A percentile compares a stretch with the other conserved stretches of the same genome.
Evolutionary conservation across 2,888 invertebrate genomes (phyloP).

Genomic region (Cecidostiba fungosa): DNA sequence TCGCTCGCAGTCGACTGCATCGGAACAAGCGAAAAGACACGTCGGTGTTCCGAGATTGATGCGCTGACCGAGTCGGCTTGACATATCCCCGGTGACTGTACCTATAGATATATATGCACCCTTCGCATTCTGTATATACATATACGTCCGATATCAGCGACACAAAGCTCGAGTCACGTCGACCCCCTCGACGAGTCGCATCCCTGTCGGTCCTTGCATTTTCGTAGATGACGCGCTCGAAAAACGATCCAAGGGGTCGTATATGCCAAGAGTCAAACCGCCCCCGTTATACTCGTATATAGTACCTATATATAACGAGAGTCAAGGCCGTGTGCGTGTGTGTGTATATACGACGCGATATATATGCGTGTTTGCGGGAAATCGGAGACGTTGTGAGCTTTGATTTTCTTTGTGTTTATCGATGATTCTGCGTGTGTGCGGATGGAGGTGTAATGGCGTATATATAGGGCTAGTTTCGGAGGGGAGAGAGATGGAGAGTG

Average conservation of each 20-base stretch:
- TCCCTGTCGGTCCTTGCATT: slow-evolving; percentile 15
- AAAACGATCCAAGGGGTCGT: slow-evolving; percentile 11
- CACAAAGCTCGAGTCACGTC: slow-evolving; percentile 9
- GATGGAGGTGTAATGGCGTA: not conserved
- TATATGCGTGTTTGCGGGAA: not conserved
- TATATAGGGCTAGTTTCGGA: not conserved
- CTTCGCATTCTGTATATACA: not conserved
- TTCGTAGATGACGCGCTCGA: slow-evolving; percentile 19
- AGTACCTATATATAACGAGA: not conserved
- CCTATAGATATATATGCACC: not conserved
- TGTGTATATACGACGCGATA: no score
- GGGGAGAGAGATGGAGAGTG: not conserved
- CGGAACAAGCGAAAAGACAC: slow-evolving; percentile 50
- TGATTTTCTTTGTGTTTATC: slow-evolving; percentile 3
- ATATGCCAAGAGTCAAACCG: not conserved
- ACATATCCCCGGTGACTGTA: not conserved
- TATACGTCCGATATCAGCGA: not conserved
- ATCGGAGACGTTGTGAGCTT: not conserved
- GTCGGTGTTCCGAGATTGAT: slow-evolving; percentile 69
- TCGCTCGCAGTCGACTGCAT: not conserved
- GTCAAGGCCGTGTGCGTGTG: slow-evolving; percentile 22
- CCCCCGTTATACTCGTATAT: not conserved
- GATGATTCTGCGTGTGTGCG: not conserved
- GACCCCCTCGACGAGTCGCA: slow-evolving; percentile 7
- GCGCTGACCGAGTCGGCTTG: slow-evolving; percentile 67